phyloP scores from a whole-genome alignment of 2,888 invertebrate species.

The Drosophila buzzatii region DNA sequence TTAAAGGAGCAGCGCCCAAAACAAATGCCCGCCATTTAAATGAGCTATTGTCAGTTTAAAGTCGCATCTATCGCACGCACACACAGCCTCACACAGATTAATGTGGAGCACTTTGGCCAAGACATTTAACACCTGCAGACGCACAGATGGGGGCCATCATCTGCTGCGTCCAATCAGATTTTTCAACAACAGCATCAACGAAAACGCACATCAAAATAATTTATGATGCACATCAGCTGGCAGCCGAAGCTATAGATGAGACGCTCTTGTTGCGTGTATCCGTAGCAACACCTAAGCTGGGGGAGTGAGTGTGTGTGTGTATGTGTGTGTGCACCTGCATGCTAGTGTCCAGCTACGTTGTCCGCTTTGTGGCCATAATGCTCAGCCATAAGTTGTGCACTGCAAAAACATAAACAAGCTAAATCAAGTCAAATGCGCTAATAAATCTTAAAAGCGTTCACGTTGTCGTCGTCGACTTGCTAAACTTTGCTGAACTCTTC shows the following conservation, averaged over 20 bases:
- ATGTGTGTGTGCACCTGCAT: conserved; percentile 34
- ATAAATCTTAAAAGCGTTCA: conserved; percentile 78
- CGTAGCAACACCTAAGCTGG: conserved; percentile 46
- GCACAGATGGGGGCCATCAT: conserved; percentile 38
- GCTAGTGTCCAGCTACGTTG: conserved; percentile 51
- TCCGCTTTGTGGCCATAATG: conserved; percentile 77
- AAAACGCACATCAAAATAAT: conserved; percentile 77
- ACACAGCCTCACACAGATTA: conserved; percentile 58
- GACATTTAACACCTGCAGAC: conserved; percentile 75
- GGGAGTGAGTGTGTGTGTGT: conserved; percentile 4
- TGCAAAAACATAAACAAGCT: conserved; percentile 83
- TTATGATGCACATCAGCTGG: conserved; percentile 74
- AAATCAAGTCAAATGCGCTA: conserved; percentile 84
- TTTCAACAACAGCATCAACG: conserved; percentile 66
- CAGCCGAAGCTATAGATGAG: conserved; percentile 34
- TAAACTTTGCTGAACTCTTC: conserved; percentile 17
- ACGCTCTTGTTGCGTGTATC: conserved; percentile 31
- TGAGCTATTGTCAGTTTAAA: conserved; percentile 75
- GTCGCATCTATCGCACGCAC: conserved; percentile 56
- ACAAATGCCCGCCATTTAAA: conserved; percentile 62
- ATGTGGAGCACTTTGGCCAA: conserved; percentile 65
- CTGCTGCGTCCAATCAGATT: conserved; percentile 63
- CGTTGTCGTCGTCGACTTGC: conserved; percentile 49
- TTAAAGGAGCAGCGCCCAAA: conserved; percentile 38
- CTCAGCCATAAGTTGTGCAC: conserved; percentile 76